Percentiles rank a stretch among this genome's conserved stretches.
These are phyloP conservation scores for Arbacia lixula DNA, from an alignment of 53 echinoderm and acorn worm genomes.

Conservation along the genomic window DNA sequence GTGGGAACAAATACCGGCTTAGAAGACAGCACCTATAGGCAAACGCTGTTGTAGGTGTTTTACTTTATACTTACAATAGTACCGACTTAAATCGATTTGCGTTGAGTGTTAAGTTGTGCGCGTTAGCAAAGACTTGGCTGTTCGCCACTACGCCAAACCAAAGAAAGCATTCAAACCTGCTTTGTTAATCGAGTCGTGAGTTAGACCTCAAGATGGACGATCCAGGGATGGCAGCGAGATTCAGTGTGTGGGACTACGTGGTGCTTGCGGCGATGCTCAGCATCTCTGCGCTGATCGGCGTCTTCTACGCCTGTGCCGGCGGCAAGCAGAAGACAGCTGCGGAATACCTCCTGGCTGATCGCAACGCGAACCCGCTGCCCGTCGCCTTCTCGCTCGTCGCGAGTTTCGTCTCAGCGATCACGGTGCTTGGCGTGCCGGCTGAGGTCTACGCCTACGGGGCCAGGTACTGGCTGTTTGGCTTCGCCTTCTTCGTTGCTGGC, in stretches of 20 bases:
- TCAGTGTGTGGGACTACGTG: constrained; percentile 76
- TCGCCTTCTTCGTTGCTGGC: constrained; percentile 54
- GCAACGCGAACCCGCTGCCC: constrained; percentile 80
- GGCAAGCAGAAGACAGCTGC: constrained; percentile 74
- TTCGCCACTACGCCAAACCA: no score
- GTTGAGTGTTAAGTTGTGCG: no score
- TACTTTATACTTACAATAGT: no score
- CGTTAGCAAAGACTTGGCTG: no score
- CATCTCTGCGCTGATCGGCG: constrained; percentile 68
- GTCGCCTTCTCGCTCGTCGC: constrained; percentile 83
- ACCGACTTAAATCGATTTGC: no score
- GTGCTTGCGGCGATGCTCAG: constrained; percentile 70
- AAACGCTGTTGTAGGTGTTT: no score
- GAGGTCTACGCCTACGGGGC: constrained; percentile 79
- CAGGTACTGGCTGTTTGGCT: constrained; percentile 76
- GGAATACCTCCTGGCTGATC: constrained; percentile 87
- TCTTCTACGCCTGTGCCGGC: constrained; percentile 80
- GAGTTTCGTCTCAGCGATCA: constrained; percentile 81
- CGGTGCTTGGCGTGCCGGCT: constrained; percentile 86
- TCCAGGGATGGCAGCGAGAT: no score
- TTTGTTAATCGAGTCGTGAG: no score
- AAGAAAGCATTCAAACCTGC: no score
- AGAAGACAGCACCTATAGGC: no score
- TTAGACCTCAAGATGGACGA: no score
- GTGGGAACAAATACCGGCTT: no score